Evolutionary conservation across 1,140 invertebrate genomes (phyloP).

Genomic region (Heliconius hermathena): DNA sequence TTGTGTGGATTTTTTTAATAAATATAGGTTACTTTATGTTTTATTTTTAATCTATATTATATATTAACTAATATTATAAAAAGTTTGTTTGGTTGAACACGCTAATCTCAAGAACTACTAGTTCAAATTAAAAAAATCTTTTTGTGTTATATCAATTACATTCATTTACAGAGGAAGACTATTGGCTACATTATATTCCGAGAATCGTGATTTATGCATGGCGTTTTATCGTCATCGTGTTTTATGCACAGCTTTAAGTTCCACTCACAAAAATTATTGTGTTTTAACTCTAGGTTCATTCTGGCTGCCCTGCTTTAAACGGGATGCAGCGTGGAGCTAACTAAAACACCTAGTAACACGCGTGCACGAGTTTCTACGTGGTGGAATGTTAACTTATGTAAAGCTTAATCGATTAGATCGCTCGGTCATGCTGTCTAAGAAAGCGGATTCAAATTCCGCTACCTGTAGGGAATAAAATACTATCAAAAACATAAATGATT

Average conservation of each 20-base stretch:
- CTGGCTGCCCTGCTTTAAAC: not conserved
- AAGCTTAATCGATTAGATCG: constrained; percentile 4
- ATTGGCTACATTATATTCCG: no score
- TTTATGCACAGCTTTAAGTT: no score
- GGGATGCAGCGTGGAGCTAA: not conserved
- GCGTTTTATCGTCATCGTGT: no score
- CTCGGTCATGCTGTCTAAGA: not conserved
- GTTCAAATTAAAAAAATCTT: no score
- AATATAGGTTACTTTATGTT: not conserved
- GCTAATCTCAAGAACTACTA: not conserved
- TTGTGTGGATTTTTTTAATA: not conserved
- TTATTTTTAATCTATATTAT: not conserved
- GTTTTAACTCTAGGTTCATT: no score
- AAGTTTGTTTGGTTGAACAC: no score
- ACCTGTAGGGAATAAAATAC: not conserved
- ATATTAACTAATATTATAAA: not conserved
- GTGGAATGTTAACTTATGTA: not conserved
- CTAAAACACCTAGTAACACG: not conserved
- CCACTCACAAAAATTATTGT: no score
- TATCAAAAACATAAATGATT: not conserved
- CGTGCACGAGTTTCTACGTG: not conserved
- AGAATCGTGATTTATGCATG: no score
- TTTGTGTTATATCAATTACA: no score
- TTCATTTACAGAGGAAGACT: no score
- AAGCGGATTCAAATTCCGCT: constrained; percentile 1